A percentile compares a stretch with the other conserved stretches of the same genome.
phyloP scores from a whole-genome alignment of 2,113 vertebrate species.

The Myotis davidii region DNA sequence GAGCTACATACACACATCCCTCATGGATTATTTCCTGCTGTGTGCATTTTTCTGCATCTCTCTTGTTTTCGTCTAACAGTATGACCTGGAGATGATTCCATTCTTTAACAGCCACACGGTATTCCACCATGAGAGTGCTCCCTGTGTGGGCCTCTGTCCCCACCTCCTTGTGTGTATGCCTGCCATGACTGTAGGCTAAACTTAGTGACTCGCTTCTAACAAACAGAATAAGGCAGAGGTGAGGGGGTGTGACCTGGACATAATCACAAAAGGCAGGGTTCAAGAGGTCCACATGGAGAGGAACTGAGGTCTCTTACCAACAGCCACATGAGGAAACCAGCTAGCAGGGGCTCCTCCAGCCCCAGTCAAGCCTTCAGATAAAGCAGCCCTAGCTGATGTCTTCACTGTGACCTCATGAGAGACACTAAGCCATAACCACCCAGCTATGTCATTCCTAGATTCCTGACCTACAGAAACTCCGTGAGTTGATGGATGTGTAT shows the following conservation, averaged over 20 bases:
- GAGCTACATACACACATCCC: not conserved
- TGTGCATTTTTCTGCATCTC: not conserved
- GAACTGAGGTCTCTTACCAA: not conserved
- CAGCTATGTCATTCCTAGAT: not conserved
- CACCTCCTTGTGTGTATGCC: not conserved
- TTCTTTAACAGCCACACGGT: not conserved
- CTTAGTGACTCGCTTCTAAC: not conserved
- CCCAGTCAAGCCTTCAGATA: not conserved
- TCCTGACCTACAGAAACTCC: not conserved
- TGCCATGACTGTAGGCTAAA: not conserved
- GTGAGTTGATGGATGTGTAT: not conserved
- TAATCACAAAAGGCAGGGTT: not conserved
- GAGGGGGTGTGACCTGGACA: not conserved
- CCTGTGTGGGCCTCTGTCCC: not conserved
- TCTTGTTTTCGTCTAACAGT: not conserved
- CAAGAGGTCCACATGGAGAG: not conserved
- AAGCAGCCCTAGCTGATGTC: not conserved
- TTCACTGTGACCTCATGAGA: not conserved
- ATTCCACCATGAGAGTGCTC: no score
- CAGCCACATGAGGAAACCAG: not conserved
- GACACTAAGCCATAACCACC: not conserved
- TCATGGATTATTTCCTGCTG: not conserved
- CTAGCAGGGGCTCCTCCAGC: not conserved
- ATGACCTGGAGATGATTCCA: not conserved
- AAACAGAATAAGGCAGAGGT: not conserved